Evolutionary conservation across 2,113 vertebrate species (phyloP), one percentile per base, ranked within the genome.

Genomic region (Siniperca chuatsi): DNA sequence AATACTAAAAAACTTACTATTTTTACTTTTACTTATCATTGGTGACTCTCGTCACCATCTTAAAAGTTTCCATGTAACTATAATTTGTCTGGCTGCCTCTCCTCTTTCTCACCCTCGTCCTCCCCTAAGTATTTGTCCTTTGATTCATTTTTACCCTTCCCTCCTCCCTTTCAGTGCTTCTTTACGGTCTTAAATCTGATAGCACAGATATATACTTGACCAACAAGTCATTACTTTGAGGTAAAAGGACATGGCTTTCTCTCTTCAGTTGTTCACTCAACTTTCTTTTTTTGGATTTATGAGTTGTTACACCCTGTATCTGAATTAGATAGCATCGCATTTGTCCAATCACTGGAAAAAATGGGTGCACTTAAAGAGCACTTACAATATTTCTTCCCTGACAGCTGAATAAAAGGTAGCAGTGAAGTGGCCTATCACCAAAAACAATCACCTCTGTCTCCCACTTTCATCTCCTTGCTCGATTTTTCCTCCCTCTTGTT

Each of bases 311-410:
- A 23, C n/a, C 25, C 69, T 64, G 72, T 80, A 82, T 89, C 44
- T 75, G 80, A 84, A 85, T 62, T 33, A 68, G 76, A 89, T 81
- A 67, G 79, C 54, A 58, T 84, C 10, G 4, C 80, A 76, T 88
- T 84, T 82, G 85, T 86, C 73, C 83, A 72, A 81, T 83, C 79
- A 66, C 65, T 60, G 58, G 60, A 58, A 87, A 81, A 80, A 89
- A 89, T 83, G 66, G 79, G 11, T 16, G 46, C 78, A 79, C 78
- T 89, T 78, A 80, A 84, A 86, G 20, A 77, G 67, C 84, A 74
- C 68, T 86, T 77, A 84, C 42, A 54, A 78, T 89, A 82, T 76
- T 75, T 91, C 77, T 81, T 79, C 4, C 13, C 46, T 4, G 74
- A 87, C 70, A 79, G 75, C 23, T 70, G 40, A 61, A 75, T 89